These are phyloP conservation scores for Apostichopus californicus DNA, from an alignment of 35 echinoderm and acorn worm species.

Conservation along the genomic window DNA sequence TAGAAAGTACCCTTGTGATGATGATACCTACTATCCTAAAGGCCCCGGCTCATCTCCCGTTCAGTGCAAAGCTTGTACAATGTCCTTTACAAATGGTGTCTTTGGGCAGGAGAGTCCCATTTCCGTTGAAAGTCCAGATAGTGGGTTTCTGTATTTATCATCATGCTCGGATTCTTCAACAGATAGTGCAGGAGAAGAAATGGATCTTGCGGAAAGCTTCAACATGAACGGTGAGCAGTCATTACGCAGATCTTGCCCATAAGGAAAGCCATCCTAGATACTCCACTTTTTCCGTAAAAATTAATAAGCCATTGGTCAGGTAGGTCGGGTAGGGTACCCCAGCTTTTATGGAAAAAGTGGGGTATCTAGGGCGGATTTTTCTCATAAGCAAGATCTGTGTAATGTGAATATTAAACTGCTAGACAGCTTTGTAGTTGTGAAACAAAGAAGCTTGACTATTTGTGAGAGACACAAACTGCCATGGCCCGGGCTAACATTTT, in stretches of 20 bases:
- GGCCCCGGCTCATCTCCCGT: conserved; percentile 75
- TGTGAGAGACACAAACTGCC: too few species aligned
- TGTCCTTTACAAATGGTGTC: conserved; percentile 59
- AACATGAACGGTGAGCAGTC: conserved; percentile 35
- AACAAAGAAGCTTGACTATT: too few species aligned
- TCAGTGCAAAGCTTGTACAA: conserved; percentile 72
- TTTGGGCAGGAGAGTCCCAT: conserved; percentile 38
- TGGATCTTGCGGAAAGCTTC: conserved; percentile 46
- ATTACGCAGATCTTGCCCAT: neutral
- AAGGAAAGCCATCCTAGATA: too few species aligned
- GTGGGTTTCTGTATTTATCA: conserved; percentile 79
- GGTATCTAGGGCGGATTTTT: too few species aligned
- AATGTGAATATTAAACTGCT: too few species aligned
- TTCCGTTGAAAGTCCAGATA: conserved; percentile 56
- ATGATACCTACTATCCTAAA: conserved; percentile 64
- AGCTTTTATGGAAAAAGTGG: too few species aligned
- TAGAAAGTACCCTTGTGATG: conserved; percentile 67
- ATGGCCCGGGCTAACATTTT: too few species aligned
- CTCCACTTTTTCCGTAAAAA: too few species aligned
- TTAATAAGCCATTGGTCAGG: too few species aligned
- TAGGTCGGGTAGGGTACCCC: too few species aligned
- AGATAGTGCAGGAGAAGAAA: conserved; percentile 62
- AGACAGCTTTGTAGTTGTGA: too few species aligned
- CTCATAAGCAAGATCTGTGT: too few species aligned
- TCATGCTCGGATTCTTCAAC: conserved; percentile 91